These are phyloP conservation scores for Phataginus tetradactyla DNA, from an alignment of 2,797 vertebrate species.

Conservation along the genomic window DNA sequence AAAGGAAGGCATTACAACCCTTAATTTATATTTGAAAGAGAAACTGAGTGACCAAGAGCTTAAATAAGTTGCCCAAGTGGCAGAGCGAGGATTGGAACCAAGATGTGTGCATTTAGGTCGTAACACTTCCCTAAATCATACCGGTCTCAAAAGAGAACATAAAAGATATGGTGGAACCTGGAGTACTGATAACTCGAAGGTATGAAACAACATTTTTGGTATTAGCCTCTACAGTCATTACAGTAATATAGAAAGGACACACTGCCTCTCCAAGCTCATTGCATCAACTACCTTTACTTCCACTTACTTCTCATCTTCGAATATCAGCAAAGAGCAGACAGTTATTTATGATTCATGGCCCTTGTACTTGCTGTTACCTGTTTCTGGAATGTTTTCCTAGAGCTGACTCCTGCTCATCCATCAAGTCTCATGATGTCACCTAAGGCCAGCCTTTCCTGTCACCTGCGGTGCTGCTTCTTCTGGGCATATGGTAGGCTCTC, in stretches of 20 bases:
- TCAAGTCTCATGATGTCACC: neutral
- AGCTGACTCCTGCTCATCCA: neutral
- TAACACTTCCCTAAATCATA: neutral
- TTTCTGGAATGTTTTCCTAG: neutral
- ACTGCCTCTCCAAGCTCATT: neutral
- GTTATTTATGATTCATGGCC: neutral
- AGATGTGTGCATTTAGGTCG: neutral
- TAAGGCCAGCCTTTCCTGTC: neutral
- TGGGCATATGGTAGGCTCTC: accelerated
- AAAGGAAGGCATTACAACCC: constrained; percentile 34
- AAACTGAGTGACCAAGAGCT: constrained; percentile 4
- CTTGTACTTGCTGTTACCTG: neutral
- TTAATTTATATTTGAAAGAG: neutral
- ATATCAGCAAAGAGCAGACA: neutral
- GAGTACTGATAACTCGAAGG: neutral
- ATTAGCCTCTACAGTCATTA: neutral
- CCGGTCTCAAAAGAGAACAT: neutral
- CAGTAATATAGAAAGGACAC: neutral
- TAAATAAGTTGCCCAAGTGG: neutral
- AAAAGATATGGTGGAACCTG: neutral
- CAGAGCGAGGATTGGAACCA: neutral
- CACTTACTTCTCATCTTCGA: neutral
- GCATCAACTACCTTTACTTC: neutral
- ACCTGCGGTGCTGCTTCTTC: neutral
- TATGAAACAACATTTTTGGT: neutral